phyloP scores from a whole-genome alignment of 1,140 invertebrate species.

The Trichonephila clavipes region DNA sequence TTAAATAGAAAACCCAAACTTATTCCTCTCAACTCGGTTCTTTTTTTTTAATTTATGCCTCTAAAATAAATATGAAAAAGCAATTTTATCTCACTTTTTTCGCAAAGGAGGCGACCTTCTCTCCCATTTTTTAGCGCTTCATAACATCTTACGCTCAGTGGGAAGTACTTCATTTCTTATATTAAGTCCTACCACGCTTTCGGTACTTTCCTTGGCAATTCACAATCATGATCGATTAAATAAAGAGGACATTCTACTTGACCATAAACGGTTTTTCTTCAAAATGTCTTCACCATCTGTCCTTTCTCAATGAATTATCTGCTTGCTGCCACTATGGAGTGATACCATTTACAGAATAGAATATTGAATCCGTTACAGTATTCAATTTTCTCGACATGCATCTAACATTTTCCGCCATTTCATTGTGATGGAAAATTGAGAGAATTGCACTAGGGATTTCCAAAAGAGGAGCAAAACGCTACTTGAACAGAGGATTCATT shows the following conservation, averaged over 20 bases:
- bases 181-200: conserved; percentile 43
- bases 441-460: neutral
- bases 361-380: conserved; percentile 56
- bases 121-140: neutral
- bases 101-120: neutral
- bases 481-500: neutral
- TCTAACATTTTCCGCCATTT: conserved; percentile 29
- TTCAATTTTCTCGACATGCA: conserved; percentile 49
- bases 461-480: neutral
- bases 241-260: conserved; percentile 66
- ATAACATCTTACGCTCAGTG: neutral
- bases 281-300: conserved; percentile 52
- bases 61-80: conserved; percentile 1
- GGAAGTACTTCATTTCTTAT: conserved; percentile 35
- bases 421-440: conserved; percentile 7
- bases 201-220: conserved; percentile 50
- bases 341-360: conserved; percentile 61
- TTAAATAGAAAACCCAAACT: neutral
- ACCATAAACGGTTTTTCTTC: conserved; percentile 42
- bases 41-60: neutral
- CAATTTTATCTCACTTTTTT: neutral
- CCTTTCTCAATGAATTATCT: conserved; percentile 58
- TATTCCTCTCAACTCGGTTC: neutral
- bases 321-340: conserved; percentile 41
- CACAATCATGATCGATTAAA: conserved; percentile 63